Percentiles rank a stretch among this genome's conserved stretches.
These are phyloP conservation scores for Myopa tessellatipennis DNA, from an alignment of 2,888 invertebrate species.

Conservation along the genomic window DNA sequence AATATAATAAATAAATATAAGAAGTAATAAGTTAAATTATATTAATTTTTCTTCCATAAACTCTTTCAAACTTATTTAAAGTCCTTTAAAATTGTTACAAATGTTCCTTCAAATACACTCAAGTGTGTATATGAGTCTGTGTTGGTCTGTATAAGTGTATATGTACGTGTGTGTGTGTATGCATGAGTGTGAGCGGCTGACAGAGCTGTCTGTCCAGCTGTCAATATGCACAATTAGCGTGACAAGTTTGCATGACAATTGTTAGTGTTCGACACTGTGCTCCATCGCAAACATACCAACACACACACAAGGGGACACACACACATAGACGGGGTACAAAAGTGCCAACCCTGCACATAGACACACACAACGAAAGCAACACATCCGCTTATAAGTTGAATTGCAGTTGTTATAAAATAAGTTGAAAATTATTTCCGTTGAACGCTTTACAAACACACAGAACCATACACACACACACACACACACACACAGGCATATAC, in stretches of 20 bases:
- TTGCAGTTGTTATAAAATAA: constrained; percentile 4
- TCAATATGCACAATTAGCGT: constrained; percentile 35
- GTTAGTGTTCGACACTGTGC: constrained; percentile 26
- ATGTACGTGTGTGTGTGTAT: not conserved
- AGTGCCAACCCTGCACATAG: not conserved
- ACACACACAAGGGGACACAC: not conserved
- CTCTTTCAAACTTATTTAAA: too few species aligned
- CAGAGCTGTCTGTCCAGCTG: constrained; percentile 17
- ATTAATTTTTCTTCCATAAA: too few species aligned
- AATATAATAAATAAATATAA: too few species aligned
- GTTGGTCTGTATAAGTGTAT: not conserved
- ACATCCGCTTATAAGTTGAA: not conserved
- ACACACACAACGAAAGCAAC: constrained; percentile 16
- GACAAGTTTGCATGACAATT: constrained; percentile 22
- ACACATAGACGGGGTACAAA: not conserved
- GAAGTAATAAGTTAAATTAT: too few species aligned
- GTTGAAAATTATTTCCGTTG: not conserved
- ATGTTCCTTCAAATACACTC: too few species aligned
- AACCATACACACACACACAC: not conserved
- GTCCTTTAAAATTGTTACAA: too few species aligned
- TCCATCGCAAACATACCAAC: constrained; percentile 8
- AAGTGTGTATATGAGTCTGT: not conserved
- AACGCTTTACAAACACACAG: not conserved
- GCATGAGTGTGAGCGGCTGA: not conserved
- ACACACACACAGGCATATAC: not conserved